Percentiles rank a stretch among this genome's conserved stretches.
Evolutionary conservation across 2,113 vertebrate species (phyloP).

Genomic region (Mormoops blainvillei): DNA sequence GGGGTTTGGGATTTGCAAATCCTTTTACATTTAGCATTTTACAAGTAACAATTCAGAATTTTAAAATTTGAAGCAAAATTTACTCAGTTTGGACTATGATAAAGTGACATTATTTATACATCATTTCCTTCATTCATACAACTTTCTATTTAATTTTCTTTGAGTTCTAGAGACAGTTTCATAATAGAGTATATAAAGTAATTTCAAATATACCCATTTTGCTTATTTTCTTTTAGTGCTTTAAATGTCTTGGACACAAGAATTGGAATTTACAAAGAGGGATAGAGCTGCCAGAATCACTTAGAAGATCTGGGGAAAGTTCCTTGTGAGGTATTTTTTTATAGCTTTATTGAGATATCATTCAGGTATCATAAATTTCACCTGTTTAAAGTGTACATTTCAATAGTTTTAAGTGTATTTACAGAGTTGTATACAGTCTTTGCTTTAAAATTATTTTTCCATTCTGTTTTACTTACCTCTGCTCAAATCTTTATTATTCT

Average conservation of each 20-base stretch:
- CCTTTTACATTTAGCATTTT: background rate
- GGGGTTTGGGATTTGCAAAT: background rate
- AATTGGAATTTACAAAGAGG: background rate
- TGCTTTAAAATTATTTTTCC: background rate
- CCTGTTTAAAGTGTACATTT: background rate
- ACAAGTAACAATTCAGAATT: background rate
- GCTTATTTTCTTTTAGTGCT: conserved; percentile 43
- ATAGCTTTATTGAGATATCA: background rate
- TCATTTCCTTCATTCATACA: background rate
- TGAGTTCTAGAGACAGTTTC: background rate
- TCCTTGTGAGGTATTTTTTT: conserved; percentile 74
- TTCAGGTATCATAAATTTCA: background rate
- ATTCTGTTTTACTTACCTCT: background rate
- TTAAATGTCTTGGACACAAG: background rate
- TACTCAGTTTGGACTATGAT: background rate
- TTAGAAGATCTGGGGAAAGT: conserved; percentile 80
- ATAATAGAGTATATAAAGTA: background rate
- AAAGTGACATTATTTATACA: background rate
- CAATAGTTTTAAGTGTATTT: background rate
- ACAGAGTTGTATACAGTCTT: background rate
- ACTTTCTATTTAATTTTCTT: background rate
- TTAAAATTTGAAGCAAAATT: background rate
- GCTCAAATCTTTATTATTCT: background rate
- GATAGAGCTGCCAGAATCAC: conserved; percentile 76
- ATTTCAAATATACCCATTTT: conserved; percentile 8